A percentile compares a stretch with the other conserved stretches of the same genome.
phyloP scores from a whole-genome alignment of 2,888 invertebrate genomes.

The Pseudococcus longispinus region DNA sequence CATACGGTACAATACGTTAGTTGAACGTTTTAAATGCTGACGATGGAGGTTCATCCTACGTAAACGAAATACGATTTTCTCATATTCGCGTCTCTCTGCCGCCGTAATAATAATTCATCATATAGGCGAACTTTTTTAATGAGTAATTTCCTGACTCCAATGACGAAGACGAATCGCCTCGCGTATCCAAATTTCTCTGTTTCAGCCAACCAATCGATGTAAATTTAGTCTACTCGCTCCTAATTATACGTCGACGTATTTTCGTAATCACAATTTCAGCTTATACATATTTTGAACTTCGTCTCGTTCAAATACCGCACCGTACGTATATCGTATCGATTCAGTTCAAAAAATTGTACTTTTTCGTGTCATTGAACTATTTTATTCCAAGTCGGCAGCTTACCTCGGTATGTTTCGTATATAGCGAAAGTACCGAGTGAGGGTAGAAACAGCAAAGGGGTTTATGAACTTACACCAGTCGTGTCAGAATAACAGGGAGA shows the following conservation, averaged over 20 bases:
- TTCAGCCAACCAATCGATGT: background rate
- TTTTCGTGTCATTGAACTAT: conserved; percentile 5
- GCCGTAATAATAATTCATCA: conserved; percentile 30
- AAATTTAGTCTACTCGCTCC: background rate
- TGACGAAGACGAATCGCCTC: conserved; percentile 28
- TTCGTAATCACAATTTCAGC: background rate
- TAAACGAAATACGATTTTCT: conserved; percentile 25
- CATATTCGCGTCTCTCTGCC: background rate
- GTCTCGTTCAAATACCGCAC: too few relatives aligned
- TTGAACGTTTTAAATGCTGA: background rate
- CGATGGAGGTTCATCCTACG: background rate
- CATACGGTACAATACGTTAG: background rate
- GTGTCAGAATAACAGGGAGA: background rate
- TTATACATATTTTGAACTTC: background rate
- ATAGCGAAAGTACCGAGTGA: background rate
- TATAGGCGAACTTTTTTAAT: conserved; percentile 38
- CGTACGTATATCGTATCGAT: background rate
- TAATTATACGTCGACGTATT: background rate
- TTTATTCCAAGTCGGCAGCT: background rate
- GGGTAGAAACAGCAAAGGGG: background rate
- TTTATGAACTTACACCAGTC: background rate
- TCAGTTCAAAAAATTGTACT: background rate
- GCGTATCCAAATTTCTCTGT: background rate
- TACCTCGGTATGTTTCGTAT: background rate
- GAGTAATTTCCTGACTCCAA: conserved; percentile 21